These are phyloP conservation scores for Linepithema humile DNA, from an alignment of 1,140 invertebrate genomes.

Conservation along the genomic window DNA sequence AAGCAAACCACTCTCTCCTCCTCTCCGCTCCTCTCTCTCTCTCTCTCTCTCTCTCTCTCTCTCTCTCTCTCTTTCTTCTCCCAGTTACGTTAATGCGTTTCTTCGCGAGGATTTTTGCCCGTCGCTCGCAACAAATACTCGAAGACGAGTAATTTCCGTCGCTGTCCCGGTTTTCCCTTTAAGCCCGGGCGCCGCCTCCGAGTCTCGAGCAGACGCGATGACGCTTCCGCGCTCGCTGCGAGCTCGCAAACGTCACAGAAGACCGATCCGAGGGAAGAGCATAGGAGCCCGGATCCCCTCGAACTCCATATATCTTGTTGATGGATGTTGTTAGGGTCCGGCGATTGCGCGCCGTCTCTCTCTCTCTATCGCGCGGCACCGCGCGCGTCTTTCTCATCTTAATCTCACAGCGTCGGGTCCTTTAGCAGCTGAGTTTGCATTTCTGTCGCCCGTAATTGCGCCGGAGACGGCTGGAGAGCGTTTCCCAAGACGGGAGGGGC, in stretches of 20 bases:
- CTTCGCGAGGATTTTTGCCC: slow-evolving; percentile 54
- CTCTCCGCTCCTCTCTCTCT: neutral
- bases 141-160: slow-evolving; percentile 62
- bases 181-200: neutral
- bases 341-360: slow-evolving; percentile 51
- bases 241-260: slow-evolving; percentile 12
- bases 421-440: slow-evolving; percentile 61
- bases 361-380: slow-evolving; percentile 1
- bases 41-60: neutral
- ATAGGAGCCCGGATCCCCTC: slow-evolving; percentile 28
- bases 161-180: slow-evolving; percentile 7
- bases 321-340: slow-evolving; percentile 68
- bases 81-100: slow-evolving; percentile 65
- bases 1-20: neutral
- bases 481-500: neutral
- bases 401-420: slow-evolving; percentile 8
- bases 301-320: slow-evolving; percentile 72
- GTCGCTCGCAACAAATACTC: slow-evolving; percentile 27
- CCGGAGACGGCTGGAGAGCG: neutral
- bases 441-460: slow-evolving; percentile 45
- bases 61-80: neutral
- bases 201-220: slow-evolving; percentile 19
- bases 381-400: slow-evolving; percentile 46
- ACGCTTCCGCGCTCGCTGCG: slow-evolving; percentile 26
- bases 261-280: slow-evolving; percentile 33